Base-by-base conservation (phyloP, 2,797 vertebrate species). In the Syngnathus acus region DNA sequence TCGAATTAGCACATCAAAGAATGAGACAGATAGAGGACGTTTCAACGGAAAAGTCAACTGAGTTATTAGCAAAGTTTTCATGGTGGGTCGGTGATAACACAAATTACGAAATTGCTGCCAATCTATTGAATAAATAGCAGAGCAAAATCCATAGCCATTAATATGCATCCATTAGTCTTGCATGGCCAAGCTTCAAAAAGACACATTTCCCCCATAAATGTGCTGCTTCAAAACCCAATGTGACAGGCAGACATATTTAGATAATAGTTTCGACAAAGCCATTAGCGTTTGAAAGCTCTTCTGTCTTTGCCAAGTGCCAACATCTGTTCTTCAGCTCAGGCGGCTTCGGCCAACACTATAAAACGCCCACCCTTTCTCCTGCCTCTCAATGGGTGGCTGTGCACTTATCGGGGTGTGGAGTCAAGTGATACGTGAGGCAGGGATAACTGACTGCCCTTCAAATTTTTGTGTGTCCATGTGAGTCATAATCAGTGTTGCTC, bases 271-370 rank as follows among this genome's bases (percentile, higher is more conserved):
- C 19, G 87, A 76, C 32, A 19, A 53, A 60, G 73, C 73, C 84
- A 84, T 86, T 83, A 86, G 78, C 68, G 45, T 71, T 69, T 70
- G 75, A 48, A 64, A 82, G 70, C 69, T 64, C 72, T 32, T 73
- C 45, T 43, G 9, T 23, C 60, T 26, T 62, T 81, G 81, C 84
- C 84, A 83, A 84, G 81, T 73, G 66, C 82, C 80, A 85, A 79
- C 86, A 86, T 88, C 85, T 88, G 87, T 81, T 87, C 72, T 67
- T 66, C 61, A 6, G n/a, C 70, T 69, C 78, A 48, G 48, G 75
- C 23, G 16, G 26, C 16, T 57, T 62, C 68, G 74, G 66, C 72
- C 57, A 42, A 65, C n/a, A 13, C 67, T 50, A 17, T 71, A 64
- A 40, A 53, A 64, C 61, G 32, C 8, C 1, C 38, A 63, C 39